Conservation (phyloP, 35 echinoderm and acorn worm genomes). For the Hemicentrotus pulcherrimus region DNA sequence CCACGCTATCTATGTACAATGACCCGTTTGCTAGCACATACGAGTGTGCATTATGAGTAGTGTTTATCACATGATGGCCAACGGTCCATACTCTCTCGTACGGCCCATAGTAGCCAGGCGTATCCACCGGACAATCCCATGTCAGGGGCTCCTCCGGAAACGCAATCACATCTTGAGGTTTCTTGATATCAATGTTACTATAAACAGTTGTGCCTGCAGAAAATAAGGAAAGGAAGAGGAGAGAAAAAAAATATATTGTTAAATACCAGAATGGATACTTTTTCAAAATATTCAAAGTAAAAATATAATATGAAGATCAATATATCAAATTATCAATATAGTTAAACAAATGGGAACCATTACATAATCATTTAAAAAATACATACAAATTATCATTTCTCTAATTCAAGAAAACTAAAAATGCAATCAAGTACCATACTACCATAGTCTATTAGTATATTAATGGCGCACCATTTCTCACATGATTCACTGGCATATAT, state of each 20-base stretch:
- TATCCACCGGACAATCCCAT: background rate
- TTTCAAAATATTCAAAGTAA: too few relatives aligned
- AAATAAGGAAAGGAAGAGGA: background rate
- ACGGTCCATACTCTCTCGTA: conserved; percentile 3
- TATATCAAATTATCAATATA: too few relatives aligned
- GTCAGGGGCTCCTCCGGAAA: conserved; percentile 7
- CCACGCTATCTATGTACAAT: conserved; percentile 26
- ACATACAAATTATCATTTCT: too few relatives aligned
- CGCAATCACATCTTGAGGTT: conserved; percentile 39
- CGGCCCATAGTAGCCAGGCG: background rate
- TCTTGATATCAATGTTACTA: background rate
- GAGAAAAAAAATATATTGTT: background rate
- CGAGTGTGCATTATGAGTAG: background rate
- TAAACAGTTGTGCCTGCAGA: conserved; percentile 21
- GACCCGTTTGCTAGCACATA: conserved; percentile 33
- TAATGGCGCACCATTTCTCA: background rate
- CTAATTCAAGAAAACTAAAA: too few relatives aligned
- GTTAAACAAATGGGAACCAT: too few relatives aligned
- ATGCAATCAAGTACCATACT: too few relatives aligned
- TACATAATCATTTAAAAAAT: too few relatives aligned
- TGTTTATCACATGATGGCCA: background rate
- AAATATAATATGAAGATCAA: too few relatives aligned
- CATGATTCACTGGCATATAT: background rate
- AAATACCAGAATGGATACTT: background rate
- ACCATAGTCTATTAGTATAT: too few relatives aligned